A percentile compares a stretch with the other conserved stretches of the same genome.
Conservation (phyloP, 2,797 vertebrate genomes). For the Acomys russatus region DNA sequence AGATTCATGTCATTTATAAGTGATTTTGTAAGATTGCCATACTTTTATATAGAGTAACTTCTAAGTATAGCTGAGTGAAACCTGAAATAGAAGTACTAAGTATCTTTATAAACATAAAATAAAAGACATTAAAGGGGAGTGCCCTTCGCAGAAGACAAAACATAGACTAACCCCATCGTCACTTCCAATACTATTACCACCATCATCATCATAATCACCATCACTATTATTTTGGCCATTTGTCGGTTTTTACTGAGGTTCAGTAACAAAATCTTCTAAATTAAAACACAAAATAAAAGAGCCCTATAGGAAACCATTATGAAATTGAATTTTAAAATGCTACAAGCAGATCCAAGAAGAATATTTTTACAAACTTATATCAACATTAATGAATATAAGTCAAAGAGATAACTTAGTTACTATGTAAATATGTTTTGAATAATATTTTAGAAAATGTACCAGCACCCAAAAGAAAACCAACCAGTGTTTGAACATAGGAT, state of each 20-base stretch:
- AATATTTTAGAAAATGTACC: constrained; percentile 8
- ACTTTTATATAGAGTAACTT: neutral
- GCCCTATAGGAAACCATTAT: neutral
- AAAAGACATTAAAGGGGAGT: neutral
- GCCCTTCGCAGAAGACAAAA: neutral
- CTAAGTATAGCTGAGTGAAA: neutral
- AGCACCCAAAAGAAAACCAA: neutral
- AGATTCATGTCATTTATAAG: neutral
- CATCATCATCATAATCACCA: neutral
- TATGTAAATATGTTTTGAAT: constrained; percentile 29
- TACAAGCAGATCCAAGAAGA: neutral
- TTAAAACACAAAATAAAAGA: constrained; percentile 22
- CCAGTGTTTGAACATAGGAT: neutral
- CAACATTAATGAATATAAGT: neutral
- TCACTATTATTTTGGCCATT: neutral
- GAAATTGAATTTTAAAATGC: constrained; percentile 19
- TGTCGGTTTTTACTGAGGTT: constrained; percentile 4
- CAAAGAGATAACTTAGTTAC: constrained; percentile 22
- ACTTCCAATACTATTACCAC: neutral
- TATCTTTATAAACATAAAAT: neutral
- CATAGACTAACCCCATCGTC: neutral
- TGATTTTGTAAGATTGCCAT: neutral
- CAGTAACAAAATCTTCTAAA: neutral
- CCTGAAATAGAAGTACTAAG: neutral
- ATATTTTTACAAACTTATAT: neutral